Base-by-base conservation (phyloP, 2,797 vertebrate genomes). In the Manis pentadactyla region DNA sequence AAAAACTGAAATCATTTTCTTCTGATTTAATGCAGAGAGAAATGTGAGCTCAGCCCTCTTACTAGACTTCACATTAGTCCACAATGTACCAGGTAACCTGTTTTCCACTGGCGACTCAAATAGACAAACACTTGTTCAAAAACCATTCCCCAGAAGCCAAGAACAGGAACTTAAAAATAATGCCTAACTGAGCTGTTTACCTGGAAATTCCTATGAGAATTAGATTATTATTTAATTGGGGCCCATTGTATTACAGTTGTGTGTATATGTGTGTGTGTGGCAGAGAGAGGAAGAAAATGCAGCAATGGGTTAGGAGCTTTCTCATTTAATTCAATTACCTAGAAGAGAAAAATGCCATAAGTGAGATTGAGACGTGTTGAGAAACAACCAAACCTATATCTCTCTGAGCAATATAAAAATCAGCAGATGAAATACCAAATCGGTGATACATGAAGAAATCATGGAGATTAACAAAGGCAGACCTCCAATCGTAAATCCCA, bases 271-370 rank as follows among this genome's bases (percentile, higher is more conserved):
- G 61, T 34, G 39, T 4, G 46, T 29, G 63, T 23, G n/a, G 27
- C 10, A 63, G 39, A 46, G 31, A 78, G 11, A 66, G 37, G 12
- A 0, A 51, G 19, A 51, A 12, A 42, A 85, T 6, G 69, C 1
- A 83, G 11, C 14, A 73, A 49, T 27, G 12, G 46, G 0, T 55
- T 81, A 59, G n/a, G 53, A 11, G 4, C 53, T 95, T 84, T 74
- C 23, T 68, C 39, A 55, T 89, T 87, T 87, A 91, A 96, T 92
- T 87, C 75, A 95, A 51, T 93, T 90, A 95, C 37, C 51, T 23
- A 83, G 71, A 86, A 90, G 31, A 89, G 42, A 64, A 93, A 90
- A 95, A 74, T 57, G 4, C 15, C 15, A 0, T 53, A 85, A 93
- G n/a, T 71, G 23, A 71, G 87, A 90, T 73, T 81, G 39, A 75